Evolutionary conservation across 30 jellyfish, hydroid and myxozoan species (phyloP), one percentile per base, ranked within the genome.

Genomic region (Aurelia aurita complex sp. Pacific): DNA sequence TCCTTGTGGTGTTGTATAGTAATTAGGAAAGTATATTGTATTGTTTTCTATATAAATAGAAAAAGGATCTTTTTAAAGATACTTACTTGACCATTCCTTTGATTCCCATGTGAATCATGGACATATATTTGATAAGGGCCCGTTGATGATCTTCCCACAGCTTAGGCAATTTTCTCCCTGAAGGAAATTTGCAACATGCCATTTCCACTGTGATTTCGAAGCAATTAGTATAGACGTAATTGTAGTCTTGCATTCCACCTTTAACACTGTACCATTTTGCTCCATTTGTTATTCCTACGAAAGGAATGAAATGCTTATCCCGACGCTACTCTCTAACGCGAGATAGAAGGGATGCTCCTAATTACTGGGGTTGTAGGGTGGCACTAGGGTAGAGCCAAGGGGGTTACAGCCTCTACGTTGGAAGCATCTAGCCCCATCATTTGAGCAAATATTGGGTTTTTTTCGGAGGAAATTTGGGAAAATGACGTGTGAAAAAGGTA

Each of bases 231-330:
- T 62, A 71, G 53, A 82, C 79, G 84, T 96, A 96, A 85, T 96
- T 96, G 87, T 81, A 96, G 53, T 96, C 99, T 68, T 96, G 99
- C 99, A 96, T 96, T 10, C 99, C 99, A 57, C 98, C 98, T 19
- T 97, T 90, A 52, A 96, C 99, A 46, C 89, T 88, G 78, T 96
- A 96, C 99, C 99, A 96, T 61, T 88, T 78, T 50, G 99, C 99
- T 50, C 99, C 99, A 63, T 96, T 96, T 18, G 99, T 96, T 54
- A 96, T 94, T 11, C 98, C 98, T 94, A 66, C 3, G 46, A 10
- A 67, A 64, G 15, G 3, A 46, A 46, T 46, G 57, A 13, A 46
- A 46, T 46, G 11, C 57, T 46, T 14, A 46, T 9, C 13, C 6
- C 57, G 54, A 46, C 57, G 57, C 57, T 46, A 5, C 15, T 46